A percentile compares a stretch with the other conserved stretches of the same genome.
phyloP scores from a whole-genome alignment of 2,888 invertebrate species.

The Rhimphoctona megacephalus region DNA sequence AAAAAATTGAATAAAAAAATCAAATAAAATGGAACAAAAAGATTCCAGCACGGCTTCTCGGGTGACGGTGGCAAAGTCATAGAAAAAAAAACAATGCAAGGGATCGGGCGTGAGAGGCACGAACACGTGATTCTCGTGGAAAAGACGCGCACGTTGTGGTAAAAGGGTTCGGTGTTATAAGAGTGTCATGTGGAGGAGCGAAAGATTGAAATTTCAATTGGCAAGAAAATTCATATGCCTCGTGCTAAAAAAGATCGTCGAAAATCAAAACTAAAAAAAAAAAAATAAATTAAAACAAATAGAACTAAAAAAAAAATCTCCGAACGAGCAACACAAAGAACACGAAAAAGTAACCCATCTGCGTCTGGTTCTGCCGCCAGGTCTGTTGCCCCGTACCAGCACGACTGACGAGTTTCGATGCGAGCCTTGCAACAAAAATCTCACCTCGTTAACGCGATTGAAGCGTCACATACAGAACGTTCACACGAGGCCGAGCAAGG shows the following conservation, averaged over 20 bases:
- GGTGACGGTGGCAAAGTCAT: slow-evolving; percentile 81
- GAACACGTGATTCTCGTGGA: slow-evolving; percentile 56
- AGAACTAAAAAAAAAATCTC: slow-evolving; percentile 40
- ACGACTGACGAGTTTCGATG: slow-evolving; percentile 95
- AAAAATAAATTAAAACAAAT: slow-evolving; percentile 22
- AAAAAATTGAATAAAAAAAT: slow-evolving; percentile 69
- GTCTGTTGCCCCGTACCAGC: slow-evolving; percentile 87
- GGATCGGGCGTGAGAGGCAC: slow-evolving; percentile 70
- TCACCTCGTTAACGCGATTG: slow-evolving; percentile 94
- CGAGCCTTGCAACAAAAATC: slow-evolving; percentile 96
- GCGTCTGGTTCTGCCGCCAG: slow-evolving; percentile 87
- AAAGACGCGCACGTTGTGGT: slow-evolving; percentile 63
- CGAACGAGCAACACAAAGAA: slow-evolving; percentile 68
- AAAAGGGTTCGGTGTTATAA: slow-evolving; percentile 61
- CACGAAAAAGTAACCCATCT: slow-evolving; percentile 84
- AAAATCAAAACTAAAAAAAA: slow-evolving; percentile 62
- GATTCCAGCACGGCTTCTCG: slow-evolving; percentile 82
- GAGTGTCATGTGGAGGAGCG: slow-evolving; percentile 64
- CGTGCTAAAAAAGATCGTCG: slow-evolving; percentile 79
- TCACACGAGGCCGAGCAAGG: slow-evolving; percentile 95
- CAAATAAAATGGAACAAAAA: slow-evolving; percentile 67
- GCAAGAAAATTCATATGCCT: slow-evolving; percentile 26
- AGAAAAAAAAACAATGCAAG: slow-evolving; percentile 71
- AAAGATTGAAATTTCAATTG: slow-evolving; percentile 53
- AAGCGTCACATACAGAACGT: slow-evolving; percentile 97